Conservation (phyloP, 1,140 invertebrate species). For the Aplysia californica region DNA sequence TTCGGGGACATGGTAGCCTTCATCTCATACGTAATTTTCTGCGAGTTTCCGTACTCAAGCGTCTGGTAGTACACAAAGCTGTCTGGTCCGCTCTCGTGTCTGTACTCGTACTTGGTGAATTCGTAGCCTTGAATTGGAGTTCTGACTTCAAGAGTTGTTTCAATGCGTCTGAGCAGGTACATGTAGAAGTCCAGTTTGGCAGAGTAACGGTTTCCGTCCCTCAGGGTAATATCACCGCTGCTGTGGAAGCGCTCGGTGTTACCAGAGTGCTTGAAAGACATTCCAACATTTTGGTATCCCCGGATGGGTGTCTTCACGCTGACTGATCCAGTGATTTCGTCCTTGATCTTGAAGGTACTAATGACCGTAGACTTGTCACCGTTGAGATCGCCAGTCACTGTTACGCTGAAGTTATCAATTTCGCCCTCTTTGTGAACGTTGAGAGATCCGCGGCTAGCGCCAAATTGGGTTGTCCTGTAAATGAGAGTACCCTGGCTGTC, state of each 20-base stretch:
- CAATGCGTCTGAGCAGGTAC: constrained; percentile 1
- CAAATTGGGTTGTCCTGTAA: not conserved
- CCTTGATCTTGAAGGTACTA: not conserved
- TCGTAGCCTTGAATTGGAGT: constrained; percentile 29
- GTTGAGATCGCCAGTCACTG: not conserved
- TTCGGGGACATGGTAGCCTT: constrained; percentile 18
- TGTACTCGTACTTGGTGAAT: constrained; percentile 30
- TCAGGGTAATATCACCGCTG: constrained; percentile 26
- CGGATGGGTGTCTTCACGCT: constrained; percentile 35
- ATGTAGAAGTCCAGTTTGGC: constrained; percentile 20
- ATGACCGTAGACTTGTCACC: not conserved
- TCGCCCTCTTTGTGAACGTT: not conserved
- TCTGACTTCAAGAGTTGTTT: constrained; percentile 29
- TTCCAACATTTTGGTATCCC: constrained; percentile 31
- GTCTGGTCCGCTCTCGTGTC: constrained; percentile 34
- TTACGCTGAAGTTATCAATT: not conserved
- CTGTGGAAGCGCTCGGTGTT: constrained; percentile 15
- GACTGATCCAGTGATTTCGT: constrained; percentile 27
- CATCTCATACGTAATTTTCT: constrained; percentile 32
- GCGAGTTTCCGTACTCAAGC: constrained; percentile 31
- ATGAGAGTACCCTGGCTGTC: not conserved
- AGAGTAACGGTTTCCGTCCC: constrained; percentile 22
- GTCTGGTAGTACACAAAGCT: constrained; percentile 32
- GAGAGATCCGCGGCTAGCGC: not conserved
- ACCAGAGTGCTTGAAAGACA: constrained; percentile 37